These are phyloP conservation scores for Ciconia maguari DNA, from an alignment of 2,113 vertebrate species.

Conservation along the genomic window DNA sequence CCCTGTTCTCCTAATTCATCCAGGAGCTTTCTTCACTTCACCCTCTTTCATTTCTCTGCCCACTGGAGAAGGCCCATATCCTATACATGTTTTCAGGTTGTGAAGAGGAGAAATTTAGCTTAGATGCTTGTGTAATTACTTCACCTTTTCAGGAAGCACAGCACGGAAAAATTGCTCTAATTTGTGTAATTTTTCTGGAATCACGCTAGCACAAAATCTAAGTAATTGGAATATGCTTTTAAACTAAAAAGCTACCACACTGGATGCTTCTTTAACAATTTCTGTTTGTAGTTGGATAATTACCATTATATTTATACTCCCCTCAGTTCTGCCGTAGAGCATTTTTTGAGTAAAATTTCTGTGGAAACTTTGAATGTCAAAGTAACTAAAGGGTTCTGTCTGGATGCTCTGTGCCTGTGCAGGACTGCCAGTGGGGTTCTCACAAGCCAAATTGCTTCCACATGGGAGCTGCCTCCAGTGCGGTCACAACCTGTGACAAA, in stretches of 20 bases:
- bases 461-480: background rate
- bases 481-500: background rate
- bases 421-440: background rate
- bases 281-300: constrained; percentile 49
- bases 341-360: background rate
- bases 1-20: background rate
- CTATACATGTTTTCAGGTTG: constrained; percentile 19
- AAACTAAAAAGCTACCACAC: constrained; percentile 52
- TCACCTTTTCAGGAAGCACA: constrained; percentile 32
- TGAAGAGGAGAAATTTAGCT: constrained; percentile 43
- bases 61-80: background rate
- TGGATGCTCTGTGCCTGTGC: background rate
- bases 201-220: constrained; percentile 45
- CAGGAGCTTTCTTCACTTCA: background rate
- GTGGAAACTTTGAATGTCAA: background rate
- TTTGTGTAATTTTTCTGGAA: constrained; percentile 59
- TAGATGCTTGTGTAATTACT: constrained; percentile 47
- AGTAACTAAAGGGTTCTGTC: constrained; percentile 28
- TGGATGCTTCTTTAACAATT: constrained; percentile 42
- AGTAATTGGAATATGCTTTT: constrained; percentile 52
- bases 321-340: background rate
- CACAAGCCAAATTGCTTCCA: background rate
- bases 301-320: background rate
- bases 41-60: background rate
- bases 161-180: constrained; percentile 54